Evolutionary conservation across 2,888 invertebrate species (phyloP), one percentile per base, ranked within the genome.

Genomic region (Eristalinus sepulchralis): DNA sequence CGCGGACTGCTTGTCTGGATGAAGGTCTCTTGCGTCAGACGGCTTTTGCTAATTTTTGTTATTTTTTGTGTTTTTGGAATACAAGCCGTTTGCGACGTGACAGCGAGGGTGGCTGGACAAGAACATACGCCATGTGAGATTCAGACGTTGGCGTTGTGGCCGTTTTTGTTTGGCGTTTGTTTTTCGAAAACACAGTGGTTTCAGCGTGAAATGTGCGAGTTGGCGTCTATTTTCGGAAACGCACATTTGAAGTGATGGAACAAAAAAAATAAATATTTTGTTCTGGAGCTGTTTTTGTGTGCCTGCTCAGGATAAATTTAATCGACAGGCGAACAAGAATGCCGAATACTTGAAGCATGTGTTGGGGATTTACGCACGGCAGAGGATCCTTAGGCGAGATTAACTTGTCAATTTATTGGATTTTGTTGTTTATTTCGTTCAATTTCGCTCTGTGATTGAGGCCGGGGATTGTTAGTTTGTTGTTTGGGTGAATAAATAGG

Each of bases 211-310:
- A 70, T 66, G 71, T 66, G 63, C 57, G 59, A 33, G 39, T 85
- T 63, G 31, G 59, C 17, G 39, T 72, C 17, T 85, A 85, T 85
- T 70, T 78, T 85, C 73, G 77, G 76, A 72, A 71, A 67, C 67
- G 47, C 53, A 72, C 81, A 77, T 85, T 85, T 60, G 73, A 73
- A 73, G 47, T 17, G n/a, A 17, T n/a, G 17, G 47, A 47, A 72
- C 60, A 63, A 53, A 73, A 77, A 64, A 77, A 82, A 73, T 78
- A 82, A 77, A 85, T 77, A 82, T 73, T 85, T 77, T 73, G 68
- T 34, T 77, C 33, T 22, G 47, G 53, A 17, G 47, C 24, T 57
- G 57, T 17, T 5, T n/a, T n/a, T 11, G 53, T 34, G 31, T 53
- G 68, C 13, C 47, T 17, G 27, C 31, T 67, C 57, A 36, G 47